Percentiles rank a stretch among this genome's conserved stretches.
phyloP scores from a whole-genome alignment of 1,140 invertebrate species.

The Ceratina japonica region DNA sequence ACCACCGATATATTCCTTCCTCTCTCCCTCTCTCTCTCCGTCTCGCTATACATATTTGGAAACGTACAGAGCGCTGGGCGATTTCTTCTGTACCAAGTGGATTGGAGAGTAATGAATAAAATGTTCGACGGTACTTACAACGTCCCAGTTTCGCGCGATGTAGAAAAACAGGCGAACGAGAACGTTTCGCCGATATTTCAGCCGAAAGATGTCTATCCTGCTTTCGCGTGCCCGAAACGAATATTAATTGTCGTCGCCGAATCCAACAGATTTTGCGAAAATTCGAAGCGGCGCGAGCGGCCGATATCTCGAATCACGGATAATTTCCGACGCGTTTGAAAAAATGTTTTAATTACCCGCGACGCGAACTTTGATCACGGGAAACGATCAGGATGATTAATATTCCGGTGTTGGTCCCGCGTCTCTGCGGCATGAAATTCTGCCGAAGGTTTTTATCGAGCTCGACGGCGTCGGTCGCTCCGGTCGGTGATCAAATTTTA shows the following conservation, averaged over 20 bases:
- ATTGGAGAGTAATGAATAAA: not conserved
- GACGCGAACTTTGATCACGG: not conserved
- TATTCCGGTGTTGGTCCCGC: not conserved
- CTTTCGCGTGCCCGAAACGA: not conserved
- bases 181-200: not conserved
- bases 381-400: not conserved
- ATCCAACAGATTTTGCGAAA: not conserved
- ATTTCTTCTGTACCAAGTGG: not conserved
- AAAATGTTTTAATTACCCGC: not conserved
- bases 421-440: not conserved
- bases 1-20: too few species aligned
- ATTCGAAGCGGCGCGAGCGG: not conserved
- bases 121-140: not conserved
- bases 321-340: not conserved
- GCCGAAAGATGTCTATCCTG: not conserved
- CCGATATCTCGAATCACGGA: not conserved
- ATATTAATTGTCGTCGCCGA: too few species aligned
- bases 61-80: not conserved
- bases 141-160: conserved; percentile 8
- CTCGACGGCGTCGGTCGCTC: too few species aligned
- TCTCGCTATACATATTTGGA: not conserved
- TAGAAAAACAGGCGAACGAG: not conserved
- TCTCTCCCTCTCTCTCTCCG: not conserved
- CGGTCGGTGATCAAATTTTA: not conserved
- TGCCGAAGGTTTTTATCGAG: not conserved